Conservation (phyloP, 1,140 invertebrate species). For the Mya arenaria region DNA sequence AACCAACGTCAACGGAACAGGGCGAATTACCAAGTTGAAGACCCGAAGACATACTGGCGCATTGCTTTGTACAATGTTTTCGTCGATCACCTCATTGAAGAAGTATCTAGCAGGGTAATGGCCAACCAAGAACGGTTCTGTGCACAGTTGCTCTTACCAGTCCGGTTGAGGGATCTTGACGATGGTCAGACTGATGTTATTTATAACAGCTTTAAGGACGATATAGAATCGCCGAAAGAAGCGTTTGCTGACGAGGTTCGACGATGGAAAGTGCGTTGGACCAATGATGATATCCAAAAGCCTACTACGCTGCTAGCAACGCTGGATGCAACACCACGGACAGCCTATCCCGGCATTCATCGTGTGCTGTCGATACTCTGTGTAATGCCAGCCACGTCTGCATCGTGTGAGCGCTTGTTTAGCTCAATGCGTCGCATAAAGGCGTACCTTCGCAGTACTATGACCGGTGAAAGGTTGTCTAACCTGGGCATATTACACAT, state of each 20-base stretch:
- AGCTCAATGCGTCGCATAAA: slow-evolving; percentile 23
- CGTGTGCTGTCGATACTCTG: too few relatives aligned
- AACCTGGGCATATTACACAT: slow-evolving; percentile 21
- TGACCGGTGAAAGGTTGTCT: slow-evolving; percentile 13
- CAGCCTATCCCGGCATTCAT: background rate
- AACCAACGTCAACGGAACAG: background rate
- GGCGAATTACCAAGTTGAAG: slow-evolving; percentile 7
- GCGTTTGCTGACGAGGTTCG: background rate
- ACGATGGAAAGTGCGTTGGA: slow-evolving; percentile 11
- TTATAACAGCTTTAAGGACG: background rate
- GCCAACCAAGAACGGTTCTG: slow-evolving; percentile 20
- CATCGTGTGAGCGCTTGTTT: slow-evolving; percentile 26
- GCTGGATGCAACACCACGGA: background rate
- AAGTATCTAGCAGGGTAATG: background rate
- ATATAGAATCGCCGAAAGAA: slow-evolving; percentile 9
- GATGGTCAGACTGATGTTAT: slow-evolving; percentile 14
- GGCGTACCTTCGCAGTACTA: slow-evolving; percentile 7
- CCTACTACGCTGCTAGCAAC: background rate
- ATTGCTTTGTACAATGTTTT: slow-evolving; percentile 11
- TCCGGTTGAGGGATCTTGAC: background rate
- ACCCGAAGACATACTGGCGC: slow-evolving; percentile 29
- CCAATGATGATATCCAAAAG: background rate
- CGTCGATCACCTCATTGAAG: slow-evolving; percentile 14
- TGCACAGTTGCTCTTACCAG: slow-evolving; percentile 8
- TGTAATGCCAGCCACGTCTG: slow-evolving; percentile 35